Evolutionary conservation across 37 sponge, comb jelly and placozoan species (phyloP), one percentile per base, ranked within the genome.

Genomic region (Haliclona indistincta): DNA sequence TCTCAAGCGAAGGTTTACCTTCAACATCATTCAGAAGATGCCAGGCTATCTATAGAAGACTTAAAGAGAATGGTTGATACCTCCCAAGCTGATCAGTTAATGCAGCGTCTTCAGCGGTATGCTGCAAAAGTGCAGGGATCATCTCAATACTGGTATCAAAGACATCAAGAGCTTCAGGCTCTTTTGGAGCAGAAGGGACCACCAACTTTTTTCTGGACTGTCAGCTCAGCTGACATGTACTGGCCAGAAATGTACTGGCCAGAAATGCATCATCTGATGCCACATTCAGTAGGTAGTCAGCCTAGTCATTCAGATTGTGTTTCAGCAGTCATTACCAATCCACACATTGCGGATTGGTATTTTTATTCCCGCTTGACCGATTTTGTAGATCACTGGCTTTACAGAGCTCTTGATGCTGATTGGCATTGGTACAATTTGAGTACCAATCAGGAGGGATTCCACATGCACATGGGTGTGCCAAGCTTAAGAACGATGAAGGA

Each of bases 131-230:
- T 78, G 1, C 68, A 68, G 35, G 80, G 80, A n/a, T 35, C 80
- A 61, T 43, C 36, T 33, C 80, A 69, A 22, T 79, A 79, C 23
- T 79, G 80, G 80, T 74, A 56, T 36, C 61, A 68, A 35, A 43
- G 77, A 17, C 54, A 63, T 45, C 51, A 45, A 32, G 77, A 76
- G 26, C 35, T 76, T 1, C 4, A 29, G 4, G 64, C 77, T 6
- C 38, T 76, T 1, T 35, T 64, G 26, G 53, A 76, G 2, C 66
- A 76, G 51, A 76, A 76, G 37, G 66, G 77, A 29, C 77, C 77
- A 29, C 66, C 77, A 39, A 63, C 77, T 40, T 76, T 76, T 45
- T 64, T 76, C 22, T 64, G 77, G 77, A 76, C 77, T 17, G 66
- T 63, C 51, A 76, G 77, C 23, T 44, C 66, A 7, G 77, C 77